These are phyloP conservation scores for Typhlomys cinereus DNA, from an alignment of 2,113 vertebrate species.

Conservation along the genomic window DNA sequence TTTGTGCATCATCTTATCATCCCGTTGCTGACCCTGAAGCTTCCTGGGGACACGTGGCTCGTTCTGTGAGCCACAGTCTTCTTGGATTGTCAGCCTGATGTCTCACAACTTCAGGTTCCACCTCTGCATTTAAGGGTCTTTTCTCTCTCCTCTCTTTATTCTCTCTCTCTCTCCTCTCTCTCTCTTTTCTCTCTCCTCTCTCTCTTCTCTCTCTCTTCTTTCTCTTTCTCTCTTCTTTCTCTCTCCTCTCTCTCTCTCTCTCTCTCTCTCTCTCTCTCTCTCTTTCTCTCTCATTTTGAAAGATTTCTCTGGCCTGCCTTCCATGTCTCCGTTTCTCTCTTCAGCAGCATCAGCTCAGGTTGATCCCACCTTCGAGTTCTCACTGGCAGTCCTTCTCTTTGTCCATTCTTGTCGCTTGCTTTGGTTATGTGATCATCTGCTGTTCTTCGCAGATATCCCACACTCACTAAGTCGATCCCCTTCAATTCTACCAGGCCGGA, in stretches of 20 bases:
- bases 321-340: not conserved
- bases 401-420: not conserved
- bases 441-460: not conserved
- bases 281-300: too few relatives aligned
- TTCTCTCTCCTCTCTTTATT: not conserved
- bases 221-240: not conserved
- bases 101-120: not conserved
- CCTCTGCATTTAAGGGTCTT: not conserved
- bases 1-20: not conserved
- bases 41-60: not conserved
- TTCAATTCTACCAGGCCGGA: not conserved
- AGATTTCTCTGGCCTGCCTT: not conserved
- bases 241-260: not conserved
- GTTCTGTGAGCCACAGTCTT: not conserved
- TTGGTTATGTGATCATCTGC: not conserved
- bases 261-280: not conserved
- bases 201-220: not conserved
- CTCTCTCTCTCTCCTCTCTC: not conserved
- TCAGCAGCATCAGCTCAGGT: not conserved
- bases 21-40: not conserved
- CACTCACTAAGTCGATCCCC: not conserved
- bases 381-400: not conserved
- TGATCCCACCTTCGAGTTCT: not conserved
- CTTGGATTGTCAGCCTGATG: not conserved
- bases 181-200: not conserved